These are phyloP conservation scores for Gymnodraco acuticeps DNA, from an alignment of 2,797 vertebrate genomes.

Conservation along the genomic window DNA sequence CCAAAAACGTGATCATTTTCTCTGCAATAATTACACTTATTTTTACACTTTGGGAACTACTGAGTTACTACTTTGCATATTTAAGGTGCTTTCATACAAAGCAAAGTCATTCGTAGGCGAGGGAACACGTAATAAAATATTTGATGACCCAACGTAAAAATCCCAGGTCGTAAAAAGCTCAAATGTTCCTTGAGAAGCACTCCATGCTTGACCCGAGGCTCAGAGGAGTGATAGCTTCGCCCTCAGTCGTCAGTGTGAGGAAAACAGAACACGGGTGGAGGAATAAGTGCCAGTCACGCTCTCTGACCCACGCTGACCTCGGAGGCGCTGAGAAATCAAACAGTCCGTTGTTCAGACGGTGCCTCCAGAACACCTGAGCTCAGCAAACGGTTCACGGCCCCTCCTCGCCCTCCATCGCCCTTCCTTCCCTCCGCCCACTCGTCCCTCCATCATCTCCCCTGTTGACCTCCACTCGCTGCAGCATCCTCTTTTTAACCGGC, in stretches of 20 bases:
- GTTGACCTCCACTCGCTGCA: slow-evolving; percentile 50
- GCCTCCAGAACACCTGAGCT: slow-evolving; percentile 67
- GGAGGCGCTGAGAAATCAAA: slow-evolving; percentile 57
- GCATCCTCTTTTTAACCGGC: slow-evolving; percentile 27
- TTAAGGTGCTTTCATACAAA: background rate
- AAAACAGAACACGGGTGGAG: background rate
- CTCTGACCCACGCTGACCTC: slow-evolving; percentile 33
- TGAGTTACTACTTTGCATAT: too few relatives aligned
- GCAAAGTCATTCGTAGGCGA: background rate
- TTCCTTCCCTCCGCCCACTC: slow-evolving; percentile 37
- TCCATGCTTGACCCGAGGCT: background rate
- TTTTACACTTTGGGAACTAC: too few relatives aligned
- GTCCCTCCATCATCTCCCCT: slow-evolving; percentile 57
- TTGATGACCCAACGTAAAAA: background rate
- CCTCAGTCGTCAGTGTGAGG: slow-evolving; percentile 1
- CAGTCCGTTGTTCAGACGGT: slow-evolving; percentile 61
- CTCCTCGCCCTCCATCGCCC: slow-evolving; percentile 40
- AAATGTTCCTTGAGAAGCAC: background rate
- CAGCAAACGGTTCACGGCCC: slow-evolving; percentile 63
- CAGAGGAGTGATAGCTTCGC: background rate
- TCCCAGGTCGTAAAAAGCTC: background rate
- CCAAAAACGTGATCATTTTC: too few relatives aligned
- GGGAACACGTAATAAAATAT: background rate
- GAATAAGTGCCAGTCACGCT: slow-evolving; percentile 44
- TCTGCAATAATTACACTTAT: too few relatives aligned